Evolutionary conservation across 2,888 invertebrate species (phyloP).

Genomic region (Eupsilia transversa): DNA sequence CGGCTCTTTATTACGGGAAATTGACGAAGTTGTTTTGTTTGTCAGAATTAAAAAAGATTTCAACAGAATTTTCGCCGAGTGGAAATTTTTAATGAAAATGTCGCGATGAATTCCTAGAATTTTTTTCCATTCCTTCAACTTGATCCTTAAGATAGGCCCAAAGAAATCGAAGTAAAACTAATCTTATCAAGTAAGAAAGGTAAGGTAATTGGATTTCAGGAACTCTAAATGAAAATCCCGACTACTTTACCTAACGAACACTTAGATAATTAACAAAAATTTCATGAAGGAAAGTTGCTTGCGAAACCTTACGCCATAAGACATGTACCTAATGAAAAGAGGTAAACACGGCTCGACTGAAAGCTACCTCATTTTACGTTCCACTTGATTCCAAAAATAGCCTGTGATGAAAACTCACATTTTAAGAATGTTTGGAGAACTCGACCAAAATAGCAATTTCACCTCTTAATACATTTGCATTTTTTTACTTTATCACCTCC

Average conservation of each 20-base stretch:
- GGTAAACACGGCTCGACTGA: constrained; percentile 48
- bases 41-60: constrained; percentile 11
- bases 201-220: constrained; percentile 51
- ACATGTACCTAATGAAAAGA: constrained; percentile 57
- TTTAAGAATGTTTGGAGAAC: constrained; percentile 60
- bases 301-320: constrained; percentile 42
- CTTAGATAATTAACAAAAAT: constrained; percentile 59
- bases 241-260: constrained; percentile 64
- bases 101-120: neutral
- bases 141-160: constrained; percentile 3
- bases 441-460: constrained; percentile 45
- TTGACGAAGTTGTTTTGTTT: constrained; percentile 21
- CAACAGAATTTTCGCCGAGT: neutral
- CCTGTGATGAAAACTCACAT: constrained; percentile 70
- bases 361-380: constrained; percentile 55
- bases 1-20: constrained; percentile 39
- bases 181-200: constrained; percentile 46
- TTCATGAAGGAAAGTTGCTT: constrained; percentile 47
- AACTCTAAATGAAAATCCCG: constrained; percentile 51
- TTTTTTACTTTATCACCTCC: constrained; percentile 39
- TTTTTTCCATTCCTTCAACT: neutral
- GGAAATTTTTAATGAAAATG: constrained; percentile 10
- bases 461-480: constrained; percentile 43
- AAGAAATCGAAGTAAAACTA: constrained; percentile 42
- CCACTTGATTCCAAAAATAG: constrained; percentile 64